Base-by-base conservation (phyloP, 1,140 invertebrate genomes). In the Bombyx mandarina region DNA sequence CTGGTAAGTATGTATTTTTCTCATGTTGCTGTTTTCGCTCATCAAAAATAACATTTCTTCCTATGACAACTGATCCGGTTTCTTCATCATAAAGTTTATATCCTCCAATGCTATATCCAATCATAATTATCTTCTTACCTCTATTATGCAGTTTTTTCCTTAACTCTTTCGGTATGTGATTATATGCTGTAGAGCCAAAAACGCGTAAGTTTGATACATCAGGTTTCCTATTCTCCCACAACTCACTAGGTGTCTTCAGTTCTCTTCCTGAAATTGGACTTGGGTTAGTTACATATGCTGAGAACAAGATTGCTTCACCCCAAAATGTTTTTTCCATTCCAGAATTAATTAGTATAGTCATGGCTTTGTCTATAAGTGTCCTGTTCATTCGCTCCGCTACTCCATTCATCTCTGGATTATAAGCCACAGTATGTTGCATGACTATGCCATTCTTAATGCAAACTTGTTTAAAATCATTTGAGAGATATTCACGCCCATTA, bases 321-420 rank as follows among this genome's bases (percentile, higher is more conserved):
- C 86, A 88, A 62, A 77, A 79, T 43, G 42, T 18, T 54, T 58
- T 69, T n/a, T 56, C 43, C 8, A 88, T 47, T 8, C 66, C 56
- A 53, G 67, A 66, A 59, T 89, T 74, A 6, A 78, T 50, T 6
- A 89, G 46, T 54, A 89, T 61, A 49, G 75, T 75, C 46, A 71
- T 69, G 6, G 79, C 73, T 56, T 67, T 64, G 4, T 75, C 63
- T 22, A 63, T 54, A 43, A 59, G 52, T 44, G 57, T 59, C 8
- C 57, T 43, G 54, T 59, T 59, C 57, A 59, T 59, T 59, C 51
- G 45, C 45, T 59, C 57, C 12, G 57, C 57, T 47, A 59, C 52
- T n/a, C 52, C 57, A 44, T 59, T 59, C 51, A 59, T 54, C 43
- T 59, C 51, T 8, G 57, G 57, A 54, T 54, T n/a, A 54, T 60